Evolutionary conservation across 1,140 invertebrate species (phyloP).

Genomic region (Scaptomyza hsui): DNA sequence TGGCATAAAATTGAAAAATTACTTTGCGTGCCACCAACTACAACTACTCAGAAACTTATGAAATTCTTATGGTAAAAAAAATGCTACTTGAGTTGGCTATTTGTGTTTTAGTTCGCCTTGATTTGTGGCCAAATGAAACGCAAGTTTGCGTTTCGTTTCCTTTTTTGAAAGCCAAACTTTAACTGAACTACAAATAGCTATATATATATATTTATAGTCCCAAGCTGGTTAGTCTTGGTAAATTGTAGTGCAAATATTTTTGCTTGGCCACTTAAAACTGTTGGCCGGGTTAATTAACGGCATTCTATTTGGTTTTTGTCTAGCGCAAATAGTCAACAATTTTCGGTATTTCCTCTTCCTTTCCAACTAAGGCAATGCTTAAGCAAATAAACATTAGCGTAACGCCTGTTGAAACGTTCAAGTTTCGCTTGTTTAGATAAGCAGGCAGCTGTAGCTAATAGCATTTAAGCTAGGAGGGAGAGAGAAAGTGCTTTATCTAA

Average conservation of each 20-base stretch:
- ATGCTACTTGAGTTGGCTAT: slow-evolving; percentile 45
- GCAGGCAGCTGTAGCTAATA: slow-evolving; percentile 2
- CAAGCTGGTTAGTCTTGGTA: slow-evolving; percentile 17
- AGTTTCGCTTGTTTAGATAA: slow-evolving; percentile 35
- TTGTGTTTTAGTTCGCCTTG: slow-evolving; percentile 38
- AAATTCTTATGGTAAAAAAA: slow-evolving; percentile 61
- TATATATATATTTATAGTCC: too few relatives aligned
- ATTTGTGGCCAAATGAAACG: slow-evolving; percentile 72
- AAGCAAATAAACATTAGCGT: slow-evolving; percentile 31
- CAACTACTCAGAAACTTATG: slow-evolving; percentile 56
- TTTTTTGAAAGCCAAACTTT: slow-evolving; percentile 14
- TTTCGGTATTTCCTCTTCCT: slow-evolving; percentile 25
- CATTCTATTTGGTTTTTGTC: slow-evolving; percentile 42
- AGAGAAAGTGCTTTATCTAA: neutral
- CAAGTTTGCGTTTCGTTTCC: slow-evolving; percentile 56
- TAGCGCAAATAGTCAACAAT: slow-evolving; percentile 51
- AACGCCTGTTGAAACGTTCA: slow-evolving; percentile 20
- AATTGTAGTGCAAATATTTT: slow-evolving; percentile 57
- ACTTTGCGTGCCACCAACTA: slow-evolving; percentile 66
- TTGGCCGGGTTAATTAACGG: slow-evolving; percentile 53
- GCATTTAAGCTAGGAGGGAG: neutral
- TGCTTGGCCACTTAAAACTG: slow-evolving; percentile 47
- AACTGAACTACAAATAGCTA: neutral
- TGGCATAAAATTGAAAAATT: slow-evolving; percentile 80
- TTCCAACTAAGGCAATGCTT: slow-evolving; percentile 16